Conservation (phyloP, 1,140 invertebrate genomes). For the Drosophila tsacasi region DNA sequence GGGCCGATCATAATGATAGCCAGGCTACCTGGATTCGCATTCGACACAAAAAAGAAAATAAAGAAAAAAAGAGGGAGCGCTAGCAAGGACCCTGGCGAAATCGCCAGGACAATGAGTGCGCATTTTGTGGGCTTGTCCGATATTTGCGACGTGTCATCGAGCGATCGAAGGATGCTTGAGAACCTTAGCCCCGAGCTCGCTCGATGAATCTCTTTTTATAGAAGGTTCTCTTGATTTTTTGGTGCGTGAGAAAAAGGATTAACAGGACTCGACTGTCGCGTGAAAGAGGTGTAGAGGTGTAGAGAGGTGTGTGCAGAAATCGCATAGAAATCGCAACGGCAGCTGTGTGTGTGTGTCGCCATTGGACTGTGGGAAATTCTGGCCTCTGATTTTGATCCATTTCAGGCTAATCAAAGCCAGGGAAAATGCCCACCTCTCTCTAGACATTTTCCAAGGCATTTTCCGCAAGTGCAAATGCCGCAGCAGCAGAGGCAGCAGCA, state of each 20-base stretch:
- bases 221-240: constrained; percentile 64
- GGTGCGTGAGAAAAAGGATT: constrained; percentile 83
- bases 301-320: constrained; percentile 25
- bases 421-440: constrained; percentile 11
- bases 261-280: constrained; percentile 58
- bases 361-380: constrained; percentile 38
- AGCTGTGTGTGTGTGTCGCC: constrained; percentile 14
- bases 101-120: constrained; percentile 80
- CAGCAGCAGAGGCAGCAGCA: no score
- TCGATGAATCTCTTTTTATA: constrained; percentile 53
- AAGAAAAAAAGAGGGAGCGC: not conserved
- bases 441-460: constrained; percentile 11
- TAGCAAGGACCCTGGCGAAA: constrained; percentile 45
- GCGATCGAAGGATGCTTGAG: constrained; percentile 70
- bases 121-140: constrained; percentile 64
- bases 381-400: constrained; percentile 48
- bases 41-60: not conserved
- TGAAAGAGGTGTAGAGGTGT: constrained; percentile 35
- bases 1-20: constrained; percentile 6
- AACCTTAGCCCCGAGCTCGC: constrained; percentile 14
- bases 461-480: constrained; percentile 13
- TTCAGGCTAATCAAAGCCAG: constrained; percentile 51
- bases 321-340: constrained; percentile 5
- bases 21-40: constrained; percentile 54
- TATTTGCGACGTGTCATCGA: constrained; percentile 77